Evolutionary conservation across 2,888 invertebrate genomes (phyloP).

Genomic region (Trachelus stipa): DNA sequence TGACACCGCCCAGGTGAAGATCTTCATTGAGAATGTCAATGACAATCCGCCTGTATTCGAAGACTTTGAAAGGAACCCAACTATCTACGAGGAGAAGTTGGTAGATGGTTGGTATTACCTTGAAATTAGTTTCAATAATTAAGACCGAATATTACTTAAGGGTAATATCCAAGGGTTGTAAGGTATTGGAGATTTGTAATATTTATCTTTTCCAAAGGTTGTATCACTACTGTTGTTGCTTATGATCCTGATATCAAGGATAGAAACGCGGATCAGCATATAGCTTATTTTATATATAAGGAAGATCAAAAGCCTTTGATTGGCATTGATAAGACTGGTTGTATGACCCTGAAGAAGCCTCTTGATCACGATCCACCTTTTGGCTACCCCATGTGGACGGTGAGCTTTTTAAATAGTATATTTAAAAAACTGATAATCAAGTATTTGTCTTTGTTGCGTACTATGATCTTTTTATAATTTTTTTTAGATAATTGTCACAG

Average conservation of each 20-base stretch:
- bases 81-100: constrained; percentile 80
- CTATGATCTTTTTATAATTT: not conserved
- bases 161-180: constrained; percentile 10
- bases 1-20: constrained; percentile 85
- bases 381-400: constrained; percentile 82
- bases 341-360: constrained; percentile 78
- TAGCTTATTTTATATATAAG: constrained; percentile 80
- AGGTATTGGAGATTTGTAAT: not conserved
- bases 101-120: constrained; percentile 67
- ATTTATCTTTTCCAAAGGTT: constrained; percentile 36
- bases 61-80: constrained; percentile 77
- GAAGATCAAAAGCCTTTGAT: constrained; percentile 79
- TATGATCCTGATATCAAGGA: constrained; percentile 90
- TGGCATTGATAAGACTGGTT: constrained; percentile 80
- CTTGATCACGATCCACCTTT: constrained; percentile 91
- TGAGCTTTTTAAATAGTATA: constrained; percentile 42
- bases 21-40: constrained; percentile 90
- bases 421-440: not conserved
- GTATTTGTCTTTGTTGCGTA: not conserved
- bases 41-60: constrained; percentile 91
- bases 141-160: not conserved
- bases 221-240: constrained; percentile 73
- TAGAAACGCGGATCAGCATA: constrained; percentile 79
- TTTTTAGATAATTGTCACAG: constrained; percentile 69
- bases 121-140: not conserved